Base-by-base conservation (phyloP, 1,140 invertebrate species). In the Drosophila tsacasi region DNA sequence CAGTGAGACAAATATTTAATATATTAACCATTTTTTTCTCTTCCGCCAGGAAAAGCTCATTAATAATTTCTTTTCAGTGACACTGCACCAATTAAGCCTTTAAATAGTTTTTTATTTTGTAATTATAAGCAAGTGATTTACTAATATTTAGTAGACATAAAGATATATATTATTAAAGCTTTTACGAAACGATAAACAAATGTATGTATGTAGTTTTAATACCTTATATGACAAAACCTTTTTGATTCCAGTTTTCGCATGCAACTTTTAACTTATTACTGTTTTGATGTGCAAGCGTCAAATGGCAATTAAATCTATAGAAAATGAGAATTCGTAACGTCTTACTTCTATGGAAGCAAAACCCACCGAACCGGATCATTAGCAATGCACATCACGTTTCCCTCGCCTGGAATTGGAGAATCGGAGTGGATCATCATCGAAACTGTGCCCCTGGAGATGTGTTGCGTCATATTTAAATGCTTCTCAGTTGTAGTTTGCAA, bases 291-390 rank as follows among this genome's bases (percentile, higher is more conserved):
- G 15, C n/a, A 64, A 35, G 54, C 80, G 68, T 72, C 75, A 66
- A 62, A 73, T 60, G 44, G 40, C 63, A 87, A 86, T 82, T 82
- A 79, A 47, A 75, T 44, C 10, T 78, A 37, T 58, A 46, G 27
- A 68, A 68, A 64, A 50, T 64, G 58, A 55, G 52, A 71, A 71
- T 80, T 83, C 52, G 72, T 52, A 69, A n/a, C 58, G 60, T 68
- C 58, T 47, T 59, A 79, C 74, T 90, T 87, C 78, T 84, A 81
- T 72, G 69, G 60, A 81, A 89, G 72, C 52, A 58, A 87, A 87
- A 90, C 77, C 55, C 60, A 87, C 65, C 69, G 62, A 76, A 90
- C 81, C 50, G 69, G 81, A 84, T 89, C 69, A 67, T 90, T 84
- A 72, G 46, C 54, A 54, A 89, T 84, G 77, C 84, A 58, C 78